Evolutionary conservation across 2,797 vertebrate species (phyloP).

Genomic region (Alca torda): DNA sequence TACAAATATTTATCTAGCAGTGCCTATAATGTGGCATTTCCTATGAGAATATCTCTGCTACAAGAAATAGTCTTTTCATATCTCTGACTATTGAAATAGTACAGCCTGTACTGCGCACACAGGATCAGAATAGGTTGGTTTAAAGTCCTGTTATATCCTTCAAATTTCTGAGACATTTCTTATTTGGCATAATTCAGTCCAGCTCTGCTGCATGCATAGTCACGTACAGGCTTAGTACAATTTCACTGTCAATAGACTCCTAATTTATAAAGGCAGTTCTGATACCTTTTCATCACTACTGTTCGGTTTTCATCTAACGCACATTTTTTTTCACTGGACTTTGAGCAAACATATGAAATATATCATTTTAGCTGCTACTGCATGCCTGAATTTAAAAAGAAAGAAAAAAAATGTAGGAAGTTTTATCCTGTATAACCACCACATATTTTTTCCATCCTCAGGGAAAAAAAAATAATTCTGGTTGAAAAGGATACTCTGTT

Average conservation of each 20-base stretch:
- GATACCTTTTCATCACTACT: constrained; percentile 16
- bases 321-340: background rate
- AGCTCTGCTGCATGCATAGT: background rate
- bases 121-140: background rate
- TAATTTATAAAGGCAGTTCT: constrained; percentile 10
- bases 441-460: constrained; percentile 47
- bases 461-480: constrained; percentile 30
- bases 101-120: background rate
- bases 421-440: constrained; percentile 58
- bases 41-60: background rate
- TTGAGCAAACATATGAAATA: background rate
- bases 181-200: background rate
- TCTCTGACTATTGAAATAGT: background rate
- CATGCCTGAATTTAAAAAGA: constrained; percentile 25
- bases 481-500: constrained; percentile 66
- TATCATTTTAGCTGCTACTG: constrained; percentile 19
- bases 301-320: constrained; percentile 16
- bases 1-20: background rate
- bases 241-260: constrained; percentile 40
- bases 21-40: background rate
- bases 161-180: background rate
- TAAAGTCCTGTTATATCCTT: background rate
- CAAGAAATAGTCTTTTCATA: background rate
- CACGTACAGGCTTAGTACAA: background rate
- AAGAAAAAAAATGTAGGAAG: constrained; percentile 32